phyloP scores from a whole-genome alignment of 2,113 vertebrate genomes.

The Ahaetulla prasina region DNA sequence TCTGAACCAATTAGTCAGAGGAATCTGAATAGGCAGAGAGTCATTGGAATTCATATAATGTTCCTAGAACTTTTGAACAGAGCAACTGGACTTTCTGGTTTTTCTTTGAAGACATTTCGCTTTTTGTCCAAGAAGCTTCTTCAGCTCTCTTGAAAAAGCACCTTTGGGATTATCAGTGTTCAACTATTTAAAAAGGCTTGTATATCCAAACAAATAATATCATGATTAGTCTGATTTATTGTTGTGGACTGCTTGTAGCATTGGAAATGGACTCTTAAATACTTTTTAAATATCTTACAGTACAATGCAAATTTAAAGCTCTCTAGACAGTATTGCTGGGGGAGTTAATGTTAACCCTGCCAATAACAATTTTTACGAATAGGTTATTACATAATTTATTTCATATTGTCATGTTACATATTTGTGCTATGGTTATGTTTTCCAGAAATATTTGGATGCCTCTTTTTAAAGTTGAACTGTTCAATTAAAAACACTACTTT shows the following conservation, averaged over 20 bases:
- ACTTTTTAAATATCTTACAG: neutral
- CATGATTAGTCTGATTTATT: neutral
- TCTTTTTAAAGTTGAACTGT: neutral
- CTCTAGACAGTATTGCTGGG: neutral
- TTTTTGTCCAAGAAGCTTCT: no score
- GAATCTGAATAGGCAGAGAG: neutral
- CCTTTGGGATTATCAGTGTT: neutral
- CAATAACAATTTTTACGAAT: neutral
- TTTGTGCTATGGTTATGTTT: neutral
- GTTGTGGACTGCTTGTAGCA: neutral
- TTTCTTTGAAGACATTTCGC: no score
- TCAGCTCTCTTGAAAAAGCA: no score
- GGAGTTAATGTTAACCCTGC: neutral
- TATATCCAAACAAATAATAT: neutral
- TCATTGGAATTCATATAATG: neutral
- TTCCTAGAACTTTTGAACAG: no score
- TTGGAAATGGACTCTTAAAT: neutral
- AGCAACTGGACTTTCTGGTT: no score
- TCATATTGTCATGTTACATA: neutral
- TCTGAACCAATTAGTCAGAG: neutral
- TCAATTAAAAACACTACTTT: neutral
- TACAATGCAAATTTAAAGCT: neutral
- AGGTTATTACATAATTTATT: neutral
- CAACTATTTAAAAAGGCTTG: neutral
- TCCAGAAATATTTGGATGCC: neutral